Percentiles rank a stretch among this genome's conserved stretches.
These are phyloP conservation scores for Catharus fuscescens DNA, from an alignment of 2,113 vertebrate species.

Conservation along the genomic window DNA sequence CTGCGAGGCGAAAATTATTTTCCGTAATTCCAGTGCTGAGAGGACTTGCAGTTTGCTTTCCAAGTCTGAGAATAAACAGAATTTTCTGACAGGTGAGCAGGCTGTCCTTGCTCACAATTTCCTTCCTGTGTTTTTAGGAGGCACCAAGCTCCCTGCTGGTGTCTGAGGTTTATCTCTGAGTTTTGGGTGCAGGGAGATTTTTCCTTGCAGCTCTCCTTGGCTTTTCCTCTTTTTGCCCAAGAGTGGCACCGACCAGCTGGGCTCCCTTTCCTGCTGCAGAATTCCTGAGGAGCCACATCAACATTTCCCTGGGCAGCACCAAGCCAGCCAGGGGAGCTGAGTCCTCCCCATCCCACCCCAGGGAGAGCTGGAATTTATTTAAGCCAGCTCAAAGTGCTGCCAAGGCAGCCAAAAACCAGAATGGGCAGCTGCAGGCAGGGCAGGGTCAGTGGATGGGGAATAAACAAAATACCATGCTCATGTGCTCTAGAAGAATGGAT, in stretches of 20 bases:
- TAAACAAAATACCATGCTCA: constrained; percentile 58
- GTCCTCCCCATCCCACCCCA: background rate
- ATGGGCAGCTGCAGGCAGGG: background rate
- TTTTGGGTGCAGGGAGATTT: background rate
- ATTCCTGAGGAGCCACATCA: background rate
- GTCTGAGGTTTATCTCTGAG: background rate
- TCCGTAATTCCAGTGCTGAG: constrained; percentile 26
- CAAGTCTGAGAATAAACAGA: background rate
- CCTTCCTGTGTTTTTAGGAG: constrained; percentile 10
- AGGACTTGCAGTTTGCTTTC: constrained; percentile 13
- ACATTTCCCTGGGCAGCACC: constrained; percentile 27
- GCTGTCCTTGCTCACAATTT: background rate
- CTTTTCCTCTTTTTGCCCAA: background rate
- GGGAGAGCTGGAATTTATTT: background rate
- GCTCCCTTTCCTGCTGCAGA: background rate
- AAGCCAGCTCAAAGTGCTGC: background rate
- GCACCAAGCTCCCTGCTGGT: background rate
- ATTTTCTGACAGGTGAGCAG: background rate
- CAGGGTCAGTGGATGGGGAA: background rate
- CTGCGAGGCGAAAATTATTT: constrained; percentile 57
- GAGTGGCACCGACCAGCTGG: background rate
- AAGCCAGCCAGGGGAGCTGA: background rate
- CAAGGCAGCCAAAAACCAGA: background rate
- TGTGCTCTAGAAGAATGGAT: constrained; percentile 58
- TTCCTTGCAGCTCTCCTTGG: background rate